These are phyloP conservation scores for Myotis brandtii DNA, from an alignment of 2,113 vertebrate species.

Conservation along the genomic window DNA sequence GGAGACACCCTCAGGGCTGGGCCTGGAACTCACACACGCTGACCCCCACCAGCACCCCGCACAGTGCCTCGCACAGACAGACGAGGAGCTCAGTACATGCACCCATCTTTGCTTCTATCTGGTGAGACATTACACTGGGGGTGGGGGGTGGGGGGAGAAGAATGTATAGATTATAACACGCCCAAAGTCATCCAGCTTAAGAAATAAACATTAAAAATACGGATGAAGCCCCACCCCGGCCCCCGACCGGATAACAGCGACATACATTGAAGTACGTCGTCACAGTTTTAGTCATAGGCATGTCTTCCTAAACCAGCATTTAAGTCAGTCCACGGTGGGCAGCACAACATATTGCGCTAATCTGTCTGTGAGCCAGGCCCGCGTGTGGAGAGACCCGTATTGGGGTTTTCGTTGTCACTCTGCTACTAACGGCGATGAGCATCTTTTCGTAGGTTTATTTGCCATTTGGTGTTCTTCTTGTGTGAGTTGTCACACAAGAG, in stretches of 20 bases:
- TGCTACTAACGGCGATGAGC: not conserved
- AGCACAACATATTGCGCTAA: not conserved
- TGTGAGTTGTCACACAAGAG: not conserved
- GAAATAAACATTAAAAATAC: not conserved
- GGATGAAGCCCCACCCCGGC: not conserved
- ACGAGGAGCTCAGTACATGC: not conserved
- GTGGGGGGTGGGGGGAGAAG: not conserved
- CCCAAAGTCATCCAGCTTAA: not conserved
- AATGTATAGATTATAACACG: not conserved
- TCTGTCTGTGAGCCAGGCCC: not conserved
- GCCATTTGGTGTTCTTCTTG: not conserved
- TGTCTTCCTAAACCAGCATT: not conserved
- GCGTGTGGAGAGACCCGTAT: not conserved
- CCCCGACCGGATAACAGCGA: not conserved
- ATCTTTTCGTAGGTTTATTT: not conserved
- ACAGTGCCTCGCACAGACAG: not conserved
- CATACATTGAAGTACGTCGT: not conserved
- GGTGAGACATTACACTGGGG: not conserved
- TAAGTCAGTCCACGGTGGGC: not conserved
- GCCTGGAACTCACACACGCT: not conserved
- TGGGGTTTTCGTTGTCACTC: not conserved
- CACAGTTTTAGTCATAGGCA: not conserved
- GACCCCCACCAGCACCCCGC: not conserved
- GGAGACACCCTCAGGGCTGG: not conserved
- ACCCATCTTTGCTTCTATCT: not conserved